These are phyloP conservation scores for Tyrophagus putrescentiae DNA, from an alignment of 1,140 invertebrate genomes.

Conservation along the genomic window DNA sequence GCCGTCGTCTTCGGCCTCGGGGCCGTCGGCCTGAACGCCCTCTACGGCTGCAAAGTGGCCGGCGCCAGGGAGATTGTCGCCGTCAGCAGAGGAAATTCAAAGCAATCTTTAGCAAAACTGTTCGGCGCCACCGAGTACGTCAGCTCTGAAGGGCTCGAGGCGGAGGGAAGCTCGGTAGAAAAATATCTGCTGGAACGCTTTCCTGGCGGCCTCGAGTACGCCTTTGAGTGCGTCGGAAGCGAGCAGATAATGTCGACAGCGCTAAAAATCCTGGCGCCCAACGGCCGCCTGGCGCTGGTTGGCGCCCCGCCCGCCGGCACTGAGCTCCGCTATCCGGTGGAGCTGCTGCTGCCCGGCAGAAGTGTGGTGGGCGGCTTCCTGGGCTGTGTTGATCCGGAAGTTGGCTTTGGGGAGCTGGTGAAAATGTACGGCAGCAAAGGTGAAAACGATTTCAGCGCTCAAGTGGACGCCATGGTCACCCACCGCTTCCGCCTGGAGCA, in stretches of 20 bases:
- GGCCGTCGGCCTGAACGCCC: slow-evolving; percentile 40
- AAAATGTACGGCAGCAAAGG: too few species aligned
- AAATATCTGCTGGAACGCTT: slow-evolving; percentile 38
- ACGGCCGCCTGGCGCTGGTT: not conserved
- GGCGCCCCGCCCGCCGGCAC: not conserved
- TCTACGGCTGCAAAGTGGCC: slow-evolving; percentile 40
- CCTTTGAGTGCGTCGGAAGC: too few species aligned
- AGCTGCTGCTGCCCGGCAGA: not conserved
- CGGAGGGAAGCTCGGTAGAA: slow-evolving; percentile 31
- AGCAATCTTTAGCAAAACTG: slow-evolving; percentile 35
- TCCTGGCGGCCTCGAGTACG: slow-evolving; percentile 43
- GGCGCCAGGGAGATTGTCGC: slow-evolving; percentile 39
- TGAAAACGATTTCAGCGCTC: too few species aligned
- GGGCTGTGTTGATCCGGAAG: not conserved
- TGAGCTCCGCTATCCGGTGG: not conserved
- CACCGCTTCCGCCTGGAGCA: too few species aligned
- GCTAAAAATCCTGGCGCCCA: not conserved
- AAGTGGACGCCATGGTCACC: too few species aligned
- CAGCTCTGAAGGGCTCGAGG: slow-evolving; percentile 20
- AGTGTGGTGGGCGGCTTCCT: not conserved
- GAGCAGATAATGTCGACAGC: not conserved
- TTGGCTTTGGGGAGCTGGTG: not conserved
- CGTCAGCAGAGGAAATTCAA: slow-evolving; percentile 38
- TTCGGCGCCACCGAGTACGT: too few species aligned
- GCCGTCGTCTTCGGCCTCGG: slow-evolving; percentile 51